Evolutionary conservation across 2,797 vertebrate species (phyloP), one percentile per base, ranked within the genome.

Genomic region (Poliocrania exsul): DNA sequence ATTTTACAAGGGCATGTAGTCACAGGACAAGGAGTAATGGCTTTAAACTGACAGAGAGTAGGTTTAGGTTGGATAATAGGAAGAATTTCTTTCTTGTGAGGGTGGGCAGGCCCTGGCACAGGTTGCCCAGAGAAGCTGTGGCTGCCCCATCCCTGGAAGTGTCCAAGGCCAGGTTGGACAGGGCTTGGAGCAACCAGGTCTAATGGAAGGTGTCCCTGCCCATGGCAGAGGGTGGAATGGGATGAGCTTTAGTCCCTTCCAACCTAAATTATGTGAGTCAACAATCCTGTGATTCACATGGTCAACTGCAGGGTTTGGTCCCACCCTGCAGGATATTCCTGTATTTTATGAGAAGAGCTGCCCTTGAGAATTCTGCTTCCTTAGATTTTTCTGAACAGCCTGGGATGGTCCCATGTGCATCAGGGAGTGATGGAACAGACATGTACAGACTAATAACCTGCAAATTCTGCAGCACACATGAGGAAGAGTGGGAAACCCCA

Each of bases 111-210:
- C 54, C 3, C 44, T 38, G 71, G 28, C 50, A 23, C 37, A 70
- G 56, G n/a, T 0, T 38, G 17, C 16, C 13, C 56, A 75, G 42
- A 42, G 70, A 1, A 42, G 56, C 49, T 69, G 49, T 17, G n/a
- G 8, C 16, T 75, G n/a, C 24, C 0, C 23, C 28, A 70, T 18
- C 50, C 50, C n/a, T 77, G 64, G 28, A 1, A 44, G 5, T 50
- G 56, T 2, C 4, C 64, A 5, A 25, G 56, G 11, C 26, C n/a
- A 33, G 44, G 16, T 0, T 82, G 64, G 50, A 25, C 0, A 0
- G 50, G 35, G 28, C 28, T 75, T 44, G 42, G 71, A 75, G n/a
- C 11, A 29, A 0, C 28, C 35, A 38, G 64, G 64, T 8, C 1
- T 0, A 2, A 13, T 9, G 17, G 13, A 4, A 70, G 16, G 3